Conservation (phyloP, 2,888 invertebrate genomes). For the Adela reaumurella region DNA sequence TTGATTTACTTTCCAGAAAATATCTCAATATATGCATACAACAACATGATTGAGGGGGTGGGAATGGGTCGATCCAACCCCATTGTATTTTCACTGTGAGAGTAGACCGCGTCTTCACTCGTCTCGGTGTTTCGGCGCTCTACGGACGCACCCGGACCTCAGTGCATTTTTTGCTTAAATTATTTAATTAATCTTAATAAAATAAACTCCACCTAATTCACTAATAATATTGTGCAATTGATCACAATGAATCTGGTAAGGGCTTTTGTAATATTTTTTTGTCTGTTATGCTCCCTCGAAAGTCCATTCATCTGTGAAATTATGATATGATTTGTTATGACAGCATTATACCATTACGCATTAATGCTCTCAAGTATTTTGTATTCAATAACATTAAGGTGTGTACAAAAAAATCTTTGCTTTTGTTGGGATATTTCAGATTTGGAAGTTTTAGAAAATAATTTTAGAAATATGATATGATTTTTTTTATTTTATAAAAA, state of each 20-base stretch:
- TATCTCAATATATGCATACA: conserved; percentile 31
- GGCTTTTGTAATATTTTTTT: conserved; percentile 32
- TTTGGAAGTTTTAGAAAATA: too few relatives aligned
- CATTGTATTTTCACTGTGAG: conserved; percentile 33
- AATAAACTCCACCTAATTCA: conserved; percentile 26
- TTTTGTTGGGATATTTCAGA: too few relatives aligned
- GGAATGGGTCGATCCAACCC: conserved; percentile 29
- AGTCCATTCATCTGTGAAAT: conserved; percentile 41
- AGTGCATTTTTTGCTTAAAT: conserved; percentile 22
- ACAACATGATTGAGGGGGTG: conserved; percentile 23
- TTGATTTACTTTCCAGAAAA: conserved; percentile 34
- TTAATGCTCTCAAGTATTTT: conserved; percentile 11
- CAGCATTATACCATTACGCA: conserved; percentile 28
- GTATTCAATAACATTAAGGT: too few relatives aligned
- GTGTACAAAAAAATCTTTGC: too few relatives aligned
- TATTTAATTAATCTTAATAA: conserved; percentile 25
- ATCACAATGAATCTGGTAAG: conserved; percentile 51
- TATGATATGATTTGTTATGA: conserved; percentile 55
- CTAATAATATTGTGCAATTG: conserved; percentile 24
- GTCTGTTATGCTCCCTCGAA: conserved; percentile 20
- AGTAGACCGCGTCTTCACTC: conserved; percentile 35
- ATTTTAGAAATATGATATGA: too few relatives aligned
- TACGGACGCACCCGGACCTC: conserved; percentile 33
- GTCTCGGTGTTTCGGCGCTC: conserved; percentile 27
- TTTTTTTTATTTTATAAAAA: too few relatives aligned